Base-by-base conservation (phyloP, 2,888 invertebrate species). In the Campoletis raptor region DNA sequence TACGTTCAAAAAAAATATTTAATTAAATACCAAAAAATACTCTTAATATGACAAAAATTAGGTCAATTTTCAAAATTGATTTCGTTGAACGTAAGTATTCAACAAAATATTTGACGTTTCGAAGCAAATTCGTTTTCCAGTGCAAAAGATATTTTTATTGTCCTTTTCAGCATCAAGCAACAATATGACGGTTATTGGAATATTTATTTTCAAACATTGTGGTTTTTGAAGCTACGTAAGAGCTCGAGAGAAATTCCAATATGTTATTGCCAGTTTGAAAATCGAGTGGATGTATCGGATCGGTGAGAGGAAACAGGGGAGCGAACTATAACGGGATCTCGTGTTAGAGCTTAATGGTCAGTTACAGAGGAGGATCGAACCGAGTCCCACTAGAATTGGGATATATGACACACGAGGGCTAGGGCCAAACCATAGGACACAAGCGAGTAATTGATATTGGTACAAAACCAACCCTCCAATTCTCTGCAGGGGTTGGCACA, bases 401-500 rank as follows among this genome's bases (percentile, higher is more conserved):
- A 91, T 81, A 91, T 81, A 72, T 90, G 90, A 91, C 90, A 89
- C 86, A 90, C 87, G 88, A 88, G 88, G 88, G 88, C 89, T 88
- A 85, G 81, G 54, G 77, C 72, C 66, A 57, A 82, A 80, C 86
- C 89, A 61, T 30, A 87, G 90, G 89, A 54, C 89, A 89, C 87
- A 30, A 87, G 83, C 90, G 88, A 90, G 92, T 92, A 92, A 93
- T 93, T 92, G 92, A 92, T 92, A 93, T 92, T 91, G 91, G 91
- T 91, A 89, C 88, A 89, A 89, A 88, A 87, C 83, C 88, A 87
- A 89, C 88, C 89, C 87, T 90, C 86, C 86, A 81, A 85, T 88
- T 88, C 89, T 64, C 45, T 24, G 45, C 88, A 81, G 52, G 83
- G 77, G 36, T 69, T 54, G 37, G 69, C 30, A 42, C 21, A 37